Evolutionary conservation across 2,113 vertebrate species (phyloP).

Genomic region (Dromas ardeola): DNA sequence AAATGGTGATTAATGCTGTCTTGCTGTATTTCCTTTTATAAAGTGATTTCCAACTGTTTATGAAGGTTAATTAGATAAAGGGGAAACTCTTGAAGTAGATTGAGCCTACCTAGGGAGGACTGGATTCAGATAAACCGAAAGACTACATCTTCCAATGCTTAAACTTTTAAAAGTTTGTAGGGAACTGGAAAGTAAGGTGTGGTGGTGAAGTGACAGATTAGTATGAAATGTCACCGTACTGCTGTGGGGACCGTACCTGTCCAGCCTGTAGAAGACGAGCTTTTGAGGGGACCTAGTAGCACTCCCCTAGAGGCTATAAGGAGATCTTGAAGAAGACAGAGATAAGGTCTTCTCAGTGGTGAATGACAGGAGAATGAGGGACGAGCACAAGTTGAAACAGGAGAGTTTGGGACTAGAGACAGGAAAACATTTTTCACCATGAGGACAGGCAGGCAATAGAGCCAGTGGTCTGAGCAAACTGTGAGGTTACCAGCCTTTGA

Average conservation of each 20-base stretch:
- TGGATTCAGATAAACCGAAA: not conserved
- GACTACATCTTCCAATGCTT: not conserved
- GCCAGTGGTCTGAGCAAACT: fast-evolving
- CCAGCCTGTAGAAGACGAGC: not conserved
- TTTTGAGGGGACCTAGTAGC: not conserved
- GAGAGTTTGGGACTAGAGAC: not conserved
- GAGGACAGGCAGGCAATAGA: not conserved
- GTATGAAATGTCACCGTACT: not conserved
- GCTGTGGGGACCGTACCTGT: not conserved
- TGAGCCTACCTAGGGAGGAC: not conserved
- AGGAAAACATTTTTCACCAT: not conserved
- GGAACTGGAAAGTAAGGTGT: not conserved
- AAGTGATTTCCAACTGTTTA: not conserved
- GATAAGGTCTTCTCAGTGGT: not conserved
- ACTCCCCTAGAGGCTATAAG: not conserved
- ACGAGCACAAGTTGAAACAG: not conserved
- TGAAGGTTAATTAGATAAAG: not conserved
- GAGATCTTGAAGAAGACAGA: not conserved
- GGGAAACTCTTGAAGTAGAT: not conserved
- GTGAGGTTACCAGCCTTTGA: not conserved
- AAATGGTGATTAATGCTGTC: not conserved
- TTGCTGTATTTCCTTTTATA: not conserved
- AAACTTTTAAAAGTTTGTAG: not conserved
- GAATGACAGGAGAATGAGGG: not conserved
- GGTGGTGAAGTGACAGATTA: not conserved